Percentiles rank a stretch among this genome's conserved stretches.
Evolutionary conservation across 30 jellyfish, hydroid and myxozoan genomes (phyloP).

Genomic region (Nemopilema nomurai): DNA sequence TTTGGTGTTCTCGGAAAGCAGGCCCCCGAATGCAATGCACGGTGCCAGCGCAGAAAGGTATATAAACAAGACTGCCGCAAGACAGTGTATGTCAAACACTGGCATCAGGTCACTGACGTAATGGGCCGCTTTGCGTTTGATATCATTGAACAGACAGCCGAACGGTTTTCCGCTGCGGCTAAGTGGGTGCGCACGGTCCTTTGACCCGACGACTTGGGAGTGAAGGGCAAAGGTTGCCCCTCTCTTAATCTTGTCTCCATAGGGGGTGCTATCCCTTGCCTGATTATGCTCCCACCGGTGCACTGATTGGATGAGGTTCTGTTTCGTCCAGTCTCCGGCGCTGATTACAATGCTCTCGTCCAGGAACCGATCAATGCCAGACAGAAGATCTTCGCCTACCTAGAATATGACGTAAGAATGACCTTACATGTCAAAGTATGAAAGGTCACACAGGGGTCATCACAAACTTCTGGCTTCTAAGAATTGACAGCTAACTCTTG

Average conservation of each 20-base stretch:
- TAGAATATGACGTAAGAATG: conserved; percentile 2
- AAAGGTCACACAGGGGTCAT: no score
- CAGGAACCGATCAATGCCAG: conserved; percentile 76
- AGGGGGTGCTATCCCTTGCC: neutral
- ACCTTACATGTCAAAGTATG: no score
- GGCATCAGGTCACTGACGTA: conserved; percentile 69
- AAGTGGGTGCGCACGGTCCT: conserved; percentile 47
- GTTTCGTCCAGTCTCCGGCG: conserved; percentile 77
- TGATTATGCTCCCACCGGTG: conserved; percentile 43
- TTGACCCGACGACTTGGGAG: neutral
- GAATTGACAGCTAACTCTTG: no score
- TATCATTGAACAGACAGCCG: conserved; percentile 75
- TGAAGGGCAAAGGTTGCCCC: neutral
- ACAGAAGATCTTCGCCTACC: conserved; percentile 69
- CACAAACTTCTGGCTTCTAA: no score
- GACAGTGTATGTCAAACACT: conserved; percentile 57
- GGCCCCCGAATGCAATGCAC: conserved; percentile 84
- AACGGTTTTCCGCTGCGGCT: conserved; percentile 64
- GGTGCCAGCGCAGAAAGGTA: conserved; percentile 90
- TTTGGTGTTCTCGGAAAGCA: conserved; percentile 68
- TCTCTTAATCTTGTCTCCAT: conserved; percentile 4
- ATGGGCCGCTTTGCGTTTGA: conserved; percentile 66
- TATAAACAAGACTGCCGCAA: conserved; percentile 64
- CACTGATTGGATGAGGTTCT: conserved; percentile 56
- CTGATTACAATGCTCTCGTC: conserved; percentile 65